Evolutionary conservation across 1,140 invertebrate species (phyloP).

Genomic region (Ptiloglossa arizonensis): DNA sequence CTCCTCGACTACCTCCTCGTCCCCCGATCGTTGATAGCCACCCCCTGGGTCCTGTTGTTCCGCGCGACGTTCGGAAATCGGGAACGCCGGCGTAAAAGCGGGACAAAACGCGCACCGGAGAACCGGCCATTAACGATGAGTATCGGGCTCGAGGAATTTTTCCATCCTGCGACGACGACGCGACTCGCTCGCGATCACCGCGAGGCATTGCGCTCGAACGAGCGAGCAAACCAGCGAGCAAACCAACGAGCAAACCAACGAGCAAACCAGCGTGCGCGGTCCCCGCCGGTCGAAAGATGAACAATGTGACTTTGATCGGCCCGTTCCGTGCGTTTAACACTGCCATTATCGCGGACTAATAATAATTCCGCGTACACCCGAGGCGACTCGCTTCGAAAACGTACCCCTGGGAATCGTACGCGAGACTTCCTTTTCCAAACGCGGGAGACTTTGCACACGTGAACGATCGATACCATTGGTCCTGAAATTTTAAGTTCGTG

Average conservation of each 20-base stretch:
- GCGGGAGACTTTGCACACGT: no score
- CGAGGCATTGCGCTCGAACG: no score
- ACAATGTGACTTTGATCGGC: constrained; percentile 62
- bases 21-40: constrained; percentile 34
- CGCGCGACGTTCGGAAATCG: constrained; percentile 13
- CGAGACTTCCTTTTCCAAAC: background rate
- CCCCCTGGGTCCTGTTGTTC: constrained; percentile 17
- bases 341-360: constrained; percentile 54
- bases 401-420: background rate
- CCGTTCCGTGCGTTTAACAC: constrained; percentile 52
- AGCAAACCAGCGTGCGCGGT: background rate
- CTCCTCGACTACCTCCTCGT: background rate
- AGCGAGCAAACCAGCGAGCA: no score
- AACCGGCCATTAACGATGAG: constrained; percentile 45
- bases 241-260: no score
- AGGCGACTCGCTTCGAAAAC: constrained; percentile 22
- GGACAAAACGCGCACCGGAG: constrained; percentile 2
- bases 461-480: no score
- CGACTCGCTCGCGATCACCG: background rate
- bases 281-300: constrained; percentile 34
- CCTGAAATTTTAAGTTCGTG: no score
- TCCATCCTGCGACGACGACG: background rate
- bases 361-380: constrained; percentile 32
- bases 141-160: constrained; percentile 3
- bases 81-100: background rate